phyloP scores from a whole-genome alignment of 2,888 invertebrate genomes.

The Tipula vernalis region DNA sequence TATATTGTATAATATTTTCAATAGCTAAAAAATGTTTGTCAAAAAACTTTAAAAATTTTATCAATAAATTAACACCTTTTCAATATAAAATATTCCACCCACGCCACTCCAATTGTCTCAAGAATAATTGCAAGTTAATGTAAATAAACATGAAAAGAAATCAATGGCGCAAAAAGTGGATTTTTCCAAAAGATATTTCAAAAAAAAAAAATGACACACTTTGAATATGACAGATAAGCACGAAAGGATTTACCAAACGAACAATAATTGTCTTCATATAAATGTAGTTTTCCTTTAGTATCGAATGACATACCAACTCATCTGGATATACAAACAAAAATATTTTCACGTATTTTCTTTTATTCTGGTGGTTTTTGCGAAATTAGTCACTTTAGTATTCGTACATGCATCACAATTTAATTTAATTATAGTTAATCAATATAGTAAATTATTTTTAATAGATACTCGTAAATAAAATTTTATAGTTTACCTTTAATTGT shows the following conservation, averaged over 20 bases:
- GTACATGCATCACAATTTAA: background rate
- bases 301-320: background rate
- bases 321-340: background rate
- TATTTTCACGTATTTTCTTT: background rate
- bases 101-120: background rate
- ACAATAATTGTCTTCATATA: background rate
- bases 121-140: background rate
- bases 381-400: background rate
- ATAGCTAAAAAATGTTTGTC: too few relatives aligned
- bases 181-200: background rate
- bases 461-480: background rate
- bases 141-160: too few relatives aligned
- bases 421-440: background rate
- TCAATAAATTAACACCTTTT: too few relatives aligned
- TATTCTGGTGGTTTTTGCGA: background rate
- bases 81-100: too few relatives aligned
- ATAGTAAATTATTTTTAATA: background rate
- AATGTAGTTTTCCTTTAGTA: background rate
- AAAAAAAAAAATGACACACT: background rate
- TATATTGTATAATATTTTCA: too few relatives aligned
- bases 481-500: constrained; percentile 56
- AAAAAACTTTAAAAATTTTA: too few relatives aligned
- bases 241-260: background rate
- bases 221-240: background rate
- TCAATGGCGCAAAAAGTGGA: background rate